phyloP scores from a whole-genome alignment of 2,888 invertebrate species.

The Cosmopolites sordidus region DNA sequence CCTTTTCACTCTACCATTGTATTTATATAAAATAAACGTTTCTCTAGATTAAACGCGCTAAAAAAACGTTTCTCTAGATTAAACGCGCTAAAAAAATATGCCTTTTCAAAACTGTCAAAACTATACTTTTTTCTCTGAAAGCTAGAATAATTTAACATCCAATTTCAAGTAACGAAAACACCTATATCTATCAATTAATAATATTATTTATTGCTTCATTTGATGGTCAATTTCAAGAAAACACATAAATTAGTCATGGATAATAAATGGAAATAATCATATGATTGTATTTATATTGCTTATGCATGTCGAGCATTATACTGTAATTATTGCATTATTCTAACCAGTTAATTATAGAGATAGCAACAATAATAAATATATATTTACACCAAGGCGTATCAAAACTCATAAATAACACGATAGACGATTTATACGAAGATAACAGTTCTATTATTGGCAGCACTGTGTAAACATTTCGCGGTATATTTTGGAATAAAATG shows the following conservation, averaged over 20 bases:
- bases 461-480: background rate
- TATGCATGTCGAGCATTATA: constrained; percentile 11
- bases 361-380: constrained; percentile 6
- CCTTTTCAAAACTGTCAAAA: too few species aligned
- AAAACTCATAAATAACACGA: background rate
- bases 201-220: too few species aligned
- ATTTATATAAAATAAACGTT: too few species aligned
- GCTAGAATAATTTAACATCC: too few species aligned
- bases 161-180: too few species aligned
- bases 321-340: constrained; percentile 20
- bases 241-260: background rate
- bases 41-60: too few species aligned
- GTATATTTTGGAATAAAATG: background rate
- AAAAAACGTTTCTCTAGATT: too few species aligned
- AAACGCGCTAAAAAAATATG: too few species aligned
- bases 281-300: background rate
- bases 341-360: constrained; percentile 11
- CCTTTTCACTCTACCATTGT: too few species aligned
- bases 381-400: background rate
- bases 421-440: background rate
- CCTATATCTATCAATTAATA: too few species aligned
- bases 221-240: background rate
- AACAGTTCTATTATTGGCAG: background rate
- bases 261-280: constrained; percentile 15
- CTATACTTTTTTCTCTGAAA: too few species aligned